Conservation (phyloP, 2,888 invertebrate genomes). For the Ellobium chinense region DNA sequence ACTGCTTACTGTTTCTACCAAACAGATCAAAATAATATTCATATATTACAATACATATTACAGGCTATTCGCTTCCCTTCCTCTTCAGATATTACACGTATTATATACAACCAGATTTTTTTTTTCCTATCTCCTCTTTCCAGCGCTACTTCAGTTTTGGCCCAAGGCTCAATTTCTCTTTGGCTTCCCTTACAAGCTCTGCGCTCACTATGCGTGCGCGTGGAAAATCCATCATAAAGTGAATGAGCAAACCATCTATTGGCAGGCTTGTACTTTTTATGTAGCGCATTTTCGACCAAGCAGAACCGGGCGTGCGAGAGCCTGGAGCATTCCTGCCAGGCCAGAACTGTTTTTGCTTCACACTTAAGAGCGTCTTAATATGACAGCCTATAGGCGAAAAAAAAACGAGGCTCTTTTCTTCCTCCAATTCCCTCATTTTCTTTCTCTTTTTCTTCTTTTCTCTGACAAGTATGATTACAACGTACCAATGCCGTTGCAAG, state of each 20-base stretch:
- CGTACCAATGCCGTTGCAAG: too few species aligned
- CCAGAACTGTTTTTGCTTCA: background rate
- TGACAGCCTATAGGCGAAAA: background rate
- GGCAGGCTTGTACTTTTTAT: conserved; percentile 1
- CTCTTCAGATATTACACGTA: background rate
- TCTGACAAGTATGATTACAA: too few species aligned
- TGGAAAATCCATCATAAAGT: conserved; percentile 6
- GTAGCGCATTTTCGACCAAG: conserved; percentile 28
- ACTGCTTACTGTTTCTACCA: too few species aligned
- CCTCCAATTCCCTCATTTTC: too few species aligned
- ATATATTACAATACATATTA: too few species aligned
- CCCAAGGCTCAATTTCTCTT: background rate
- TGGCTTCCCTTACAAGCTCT: background rate
- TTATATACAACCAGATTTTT: background rate
- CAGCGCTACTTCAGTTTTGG: background rate
- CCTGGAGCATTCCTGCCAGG: conserved; percentile 6
- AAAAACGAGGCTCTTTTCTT: background rate
- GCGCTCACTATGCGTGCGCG: background rate
- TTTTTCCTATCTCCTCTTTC: too few species aligned
- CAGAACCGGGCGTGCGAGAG: conserved; percentile 27
- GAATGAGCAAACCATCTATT: conserved; percentile 33
- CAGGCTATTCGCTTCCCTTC: background rate
- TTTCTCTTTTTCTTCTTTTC: too few species aligned
- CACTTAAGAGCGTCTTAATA: conserved; percentile 25
- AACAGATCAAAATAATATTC: too few species aligned